Conservation (phyloP, 2,888 invertebrate species). For the Hydroisotoma schaefferi region DNA sequence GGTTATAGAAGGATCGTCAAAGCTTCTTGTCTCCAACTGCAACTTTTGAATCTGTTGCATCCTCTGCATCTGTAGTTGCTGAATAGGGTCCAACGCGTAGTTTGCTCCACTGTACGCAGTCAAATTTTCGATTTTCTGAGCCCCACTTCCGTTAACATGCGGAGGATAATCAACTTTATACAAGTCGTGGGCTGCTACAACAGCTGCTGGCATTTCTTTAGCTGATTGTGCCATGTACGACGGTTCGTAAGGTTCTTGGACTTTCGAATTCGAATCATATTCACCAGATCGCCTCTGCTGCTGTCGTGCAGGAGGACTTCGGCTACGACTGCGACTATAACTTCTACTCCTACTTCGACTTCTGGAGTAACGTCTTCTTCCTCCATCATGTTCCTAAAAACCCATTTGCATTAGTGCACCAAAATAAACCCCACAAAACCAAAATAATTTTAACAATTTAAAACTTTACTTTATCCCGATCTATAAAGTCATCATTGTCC, state of each 20-base stretch:
- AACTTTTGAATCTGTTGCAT: slow-evolving; percentile 17
- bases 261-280: not conserved
- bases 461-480: slow-evolving; percentile 29
- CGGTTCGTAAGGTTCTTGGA: slow-evolving; percentile 8
- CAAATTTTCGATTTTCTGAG: too few relatives aligned
- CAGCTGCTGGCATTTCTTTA: not conserved
- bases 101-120: not conserved
- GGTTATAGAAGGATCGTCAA: slow-evolving; percentile 10
- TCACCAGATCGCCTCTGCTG: slow-evolving; percentile 30
- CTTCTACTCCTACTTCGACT: slow-evolving; percentile 40
- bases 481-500: slow-evolving; percentile 47
- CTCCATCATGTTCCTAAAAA: slow-evolving; percentile 38
- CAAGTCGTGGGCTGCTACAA: not conserved
- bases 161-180: not conserved
- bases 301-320: slow-evolving; percentile 23
- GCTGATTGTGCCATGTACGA: not conserved
- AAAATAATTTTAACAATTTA: not conserved
- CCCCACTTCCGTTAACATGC: not conserved
- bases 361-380: slow-evolving; percentile 28
- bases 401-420: not conserved
- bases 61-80: slow-evolving; percentile 15
- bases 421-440: not conserved
- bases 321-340: slow-evolving; percentile 28
- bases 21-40: not conserved
- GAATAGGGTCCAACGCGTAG: not conserved